Evolutionary conservation across 1,140 invertebrate genomes (phyloP).

Genomic region (Homalodisca vitripennis): DNA sequence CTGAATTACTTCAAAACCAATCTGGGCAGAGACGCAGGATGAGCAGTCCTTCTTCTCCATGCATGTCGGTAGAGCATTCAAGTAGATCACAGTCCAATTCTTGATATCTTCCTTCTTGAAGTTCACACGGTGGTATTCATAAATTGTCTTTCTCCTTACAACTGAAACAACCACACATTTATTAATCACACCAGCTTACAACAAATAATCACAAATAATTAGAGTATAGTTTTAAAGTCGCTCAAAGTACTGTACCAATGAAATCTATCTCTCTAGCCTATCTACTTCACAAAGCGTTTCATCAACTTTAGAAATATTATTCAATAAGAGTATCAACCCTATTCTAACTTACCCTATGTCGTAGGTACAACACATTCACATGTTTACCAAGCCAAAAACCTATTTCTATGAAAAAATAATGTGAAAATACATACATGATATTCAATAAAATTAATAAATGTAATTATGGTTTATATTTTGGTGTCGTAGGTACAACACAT

Average conservation of each 20-base stretch:
- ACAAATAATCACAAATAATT: not conserved
- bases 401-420: no score
- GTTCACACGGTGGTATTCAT: conserved; percentile 92
- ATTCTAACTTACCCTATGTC: no score
- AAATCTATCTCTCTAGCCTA: not conserved
- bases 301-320: no score
- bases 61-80: conserved; percentile 86
- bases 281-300: no score
- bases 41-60: conserved; percentile 73
- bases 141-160: conserved; percentile 87
- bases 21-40: conserved; percentile 62
- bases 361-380: no score
- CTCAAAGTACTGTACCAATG: no score
- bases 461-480: no score
- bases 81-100: conserved; percentile 80
- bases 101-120: conserved; percentile 73
- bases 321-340: no score
- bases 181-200: conserved; percentile 1
- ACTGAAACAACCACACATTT: conserved; percentile 56
- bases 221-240: not conserved
- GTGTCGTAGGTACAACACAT: no score
- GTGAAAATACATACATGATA: no score
- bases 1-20: conserved; percentile 61
- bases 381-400: no score
- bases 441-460: no score